phyloP scores from a whole-genome alignment of 2,888 invertebrate genomes.

The Athripsodes cinereus region DNA sequence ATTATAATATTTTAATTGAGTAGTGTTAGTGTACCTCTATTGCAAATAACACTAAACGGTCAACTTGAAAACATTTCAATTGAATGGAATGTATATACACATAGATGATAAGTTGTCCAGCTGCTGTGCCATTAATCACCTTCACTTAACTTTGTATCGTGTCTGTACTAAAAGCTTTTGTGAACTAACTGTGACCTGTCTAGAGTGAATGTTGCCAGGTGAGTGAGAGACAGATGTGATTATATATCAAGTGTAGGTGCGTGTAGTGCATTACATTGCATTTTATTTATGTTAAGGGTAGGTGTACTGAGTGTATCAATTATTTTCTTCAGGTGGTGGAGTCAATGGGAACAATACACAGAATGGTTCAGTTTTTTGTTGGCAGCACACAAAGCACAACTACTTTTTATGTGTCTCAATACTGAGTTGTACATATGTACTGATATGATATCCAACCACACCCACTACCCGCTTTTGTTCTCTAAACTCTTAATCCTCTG shows the following conservation, averaged over 20 bases:
- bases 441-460: too few species aligned
- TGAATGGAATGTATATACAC: background rate
- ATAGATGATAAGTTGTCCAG: too few species aligned
- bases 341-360: conserved; percentile 56
- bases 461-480: conserved; percentile 5
- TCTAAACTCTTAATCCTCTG: too few species aligned
- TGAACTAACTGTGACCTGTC: background rate
- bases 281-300: too few species aligned
- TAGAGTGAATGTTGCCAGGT: too few species aligned
- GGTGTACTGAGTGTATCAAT: conserved; percentile 22
- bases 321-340: conserved; percentile 57
- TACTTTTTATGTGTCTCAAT: conserved; percentile 59
- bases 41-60: too few species aligned
- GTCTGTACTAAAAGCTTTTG: background rate
- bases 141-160: too few species aligned
- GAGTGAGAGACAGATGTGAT: too few species aligned
- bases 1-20: too few species aligned
- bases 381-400: conserved; percentile 56
- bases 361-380: conserved; percentile 59
- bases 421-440: conserved; percentile 35
- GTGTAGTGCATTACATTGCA: background rate
- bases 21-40: too few species aligned
- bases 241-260: background rate
- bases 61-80: background rate
- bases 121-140: too few species aligned